Base-by-base conservation (phyloP, 1,140 invertebrate genomes). In the Teleopsis dalmanni region DNA sequence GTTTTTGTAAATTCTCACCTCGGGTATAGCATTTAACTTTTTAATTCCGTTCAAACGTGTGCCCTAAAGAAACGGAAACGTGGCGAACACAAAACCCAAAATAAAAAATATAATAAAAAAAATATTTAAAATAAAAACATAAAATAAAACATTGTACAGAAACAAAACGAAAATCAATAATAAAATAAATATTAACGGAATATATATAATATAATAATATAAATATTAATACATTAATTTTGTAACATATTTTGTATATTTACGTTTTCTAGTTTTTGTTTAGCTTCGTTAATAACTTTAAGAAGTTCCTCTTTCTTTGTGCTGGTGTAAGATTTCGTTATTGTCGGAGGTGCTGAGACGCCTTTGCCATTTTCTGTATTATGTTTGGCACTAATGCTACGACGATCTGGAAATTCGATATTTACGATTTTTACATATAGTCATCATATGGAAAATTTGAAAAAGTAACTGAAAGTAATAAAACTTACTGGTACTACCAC, bases 241-340 rank as follows among this genome's bases (percentile, higher is more conserved):
- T 42, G 14, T 27, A 3, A 8, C n/a, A 34, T 37, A 6, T 22
- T 40, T 9, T 6, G 1, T 23, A 41, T 35, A 81, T 82, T 81
- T 72, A 93, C 91, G 71, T 82, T 92, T 76, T 93, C 87, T 38
- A 95, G 72, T 73, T 91, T 90, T 58, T 84, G 80, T 65, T 87
- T 81, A 0, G 90, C 91, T 73, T 93, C 90, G 62, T 88, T 82
- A 64, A 93, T 88, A 60, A 88, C 78, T 62, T 87, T 81, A 54
- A 87, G 80, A 37, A 94, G 72, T 67, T 93, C 88, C 70, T 91
- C 85, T 35, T 89, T 76, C 57, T 87, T 86, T 48, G 82, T 83
- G 4, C 79, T 77, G 2, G 83, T 79, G 51, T 75, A 62, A 21
- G 73, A 74, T 53, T 77, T 76, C 6, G 75, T 75, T 37, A 75